Evolutionary conservation across 2,888 invertebrate genomes (phyloP).

Genomic region (Parnassius orleans): DNA sequence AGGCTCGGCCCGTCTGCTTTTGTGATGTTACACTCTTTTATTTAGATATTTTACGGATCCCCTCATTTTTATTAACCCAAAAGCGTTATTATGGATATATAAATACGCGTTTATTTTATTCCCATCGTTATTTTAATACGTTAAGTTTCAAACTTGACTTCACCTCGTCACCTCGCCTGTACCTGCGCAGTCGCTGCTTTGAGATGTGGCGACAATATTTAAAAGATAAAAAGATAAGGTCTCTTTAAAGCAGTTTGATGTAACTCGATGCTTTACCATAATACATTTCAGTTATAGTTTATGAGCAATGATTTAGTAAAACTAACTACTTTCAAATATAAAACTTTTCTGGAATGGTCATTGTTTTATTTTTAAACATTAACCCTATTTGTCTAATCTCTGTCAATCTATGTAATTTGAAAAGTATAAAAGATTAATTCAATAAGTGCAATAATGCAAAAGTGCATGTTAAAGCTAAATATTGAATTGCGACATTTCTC

Average conservation of each 20-base stretch:
- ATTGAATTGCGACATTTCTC: too few relatives aligned
- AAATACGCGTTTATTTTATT: conserved; percentile 74
- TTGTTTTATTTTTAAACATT: conserved; percentile 2
- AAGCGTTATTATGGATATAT: conserved; percentile 76
- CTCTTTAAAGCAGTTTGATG: conserved; percentile 67
- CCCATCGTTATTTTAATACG: conserved; percentile 73
- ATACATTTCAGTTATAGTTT: conserved; percentile 58
- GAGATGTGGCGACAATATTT: conserved; percentile 71
- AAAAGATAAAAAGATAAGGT: conserved; percentile 71
- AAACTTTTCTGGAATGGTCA: conserved; percentile 4
- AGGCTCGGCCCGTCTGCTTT: conserved; percentile 52
- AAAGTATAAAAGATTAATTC: too few relatives aligned
- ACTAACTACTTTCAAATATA: conserved; percentile 15
- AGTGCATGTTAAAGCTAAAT: too few relatives aligned
- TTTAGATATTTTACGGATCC: conserved; percentile 74
- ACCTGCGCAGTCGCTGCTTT: conserved; percentile 50
- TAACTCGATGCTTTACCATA: conserved; percentile 64
- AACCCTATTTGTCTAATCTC: background rate
- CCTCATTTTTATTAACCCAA: conserved; percentile 73
- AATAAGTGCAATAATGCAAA: too few relatives aligned
- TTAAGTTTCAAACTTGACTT: conserved; percentile 59
- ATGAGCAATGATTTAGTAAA: conserved; percentile 36
- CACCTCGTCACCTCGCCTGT: conserved; percentile 68
- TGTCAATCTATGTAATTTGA: too few relatives aligned
- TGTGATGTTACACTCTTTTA: conserved; percentile 71